phyloP scores from a whole-genome alignment of 2,888 invertebrate species.

The Phyllotreta cruciferae region DNA sequence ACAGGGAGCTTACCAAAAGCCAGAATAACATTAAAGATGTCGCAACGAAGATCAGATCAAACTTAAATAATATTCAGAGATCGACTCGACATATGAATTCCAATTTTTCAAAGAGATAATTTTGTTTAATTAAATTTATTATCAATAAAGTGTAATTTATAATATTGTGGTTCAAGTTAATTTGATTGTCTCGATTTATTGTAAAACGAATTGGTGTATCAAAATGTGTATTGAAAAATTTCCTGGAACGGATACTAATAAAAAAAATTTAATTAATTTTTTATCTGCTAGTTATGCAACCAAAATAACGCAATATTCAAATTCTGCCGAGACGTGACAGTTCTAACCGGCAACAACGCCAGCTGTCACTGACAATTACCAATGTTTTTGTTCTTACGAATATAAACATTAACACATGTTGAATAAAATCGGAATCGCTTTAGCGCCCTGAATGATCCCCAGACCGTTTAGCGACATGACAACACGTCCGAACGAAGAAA shows the following conservation, averaged over 20 bases:
- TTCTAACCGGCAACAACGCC: not conserved
- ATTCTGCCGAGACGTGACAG: not conserved
- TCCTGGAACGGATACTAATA: no score
- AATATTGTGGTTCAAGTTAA: no score
- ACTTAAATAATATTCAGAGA: slow-evolving; percentile 88
- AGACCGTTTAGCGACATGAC: slow-evolving; percentile 1
- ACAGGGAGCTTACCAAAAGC: slow-evolving; percentile 70
- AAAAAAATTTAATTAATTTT: not conserved
- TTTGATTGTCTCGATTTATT: no score
- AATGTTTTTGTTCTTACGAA: slow-evolving; percentile 7
- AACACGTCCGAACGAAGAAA: not conserved
- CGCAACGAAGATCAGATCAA: slow-evolving; percentile 85
- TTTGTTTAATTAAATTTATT: not conserved
- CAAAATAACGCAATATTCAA: not conserved
- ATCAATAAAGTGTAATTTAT: no score
- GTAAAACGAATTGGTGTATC: no score
- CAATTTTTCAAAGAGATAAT: slow-evolving; percentile 71
- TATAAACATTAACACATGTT: not conserved
- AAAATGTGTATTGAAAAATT: no score
- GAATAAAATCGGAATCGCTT: not conserved
- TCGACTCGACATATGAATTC: slow-evolving; percentile 80
- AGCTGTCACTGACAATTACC: not conserved
- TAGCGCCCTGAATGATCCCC: not conserved
- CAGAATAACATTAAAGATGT: slow-evolving; percentile 72
- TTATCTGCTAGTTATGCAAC: slow-evolving; percentile 8